Evolutionary conservation across 2,888 invertebrate species (phyloP).

Genomic region (Dermolepida albohirtum): DNA sequence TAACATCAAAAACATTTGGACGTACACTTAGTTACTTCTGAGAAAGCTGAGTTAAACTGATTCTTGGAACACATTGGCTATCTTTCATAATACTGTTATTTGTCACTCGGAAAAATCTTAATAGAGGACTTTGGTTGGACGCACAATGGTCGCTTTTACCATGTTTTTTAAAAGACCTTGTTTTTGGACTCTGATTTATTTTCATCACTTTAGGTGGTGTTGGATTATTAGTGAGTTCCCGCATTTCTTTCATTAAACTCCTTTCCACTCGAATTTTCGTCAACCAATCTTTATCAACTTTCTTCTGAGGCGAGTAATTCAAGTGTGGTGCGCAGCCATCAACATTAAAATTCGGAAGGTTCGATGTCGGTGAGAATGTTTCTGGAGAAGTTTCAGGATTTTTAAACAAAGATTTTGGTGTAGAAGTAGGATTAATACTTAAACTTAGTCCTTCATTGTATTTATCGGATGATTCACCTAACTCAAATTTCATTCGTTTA

Average conservation of each 20-base stretch:
- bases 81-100: conserved; percentile 47
- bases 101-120: conserved; percentile 51
- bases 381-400: conserved; percentile 39
- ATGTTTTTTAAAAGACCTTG: conserved; percentile 36
- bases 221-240: conserved; percentile 51
- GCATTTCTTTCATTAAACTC: conserved; percentile 55
- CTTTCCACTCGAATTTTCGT: conserved; percentile 73
- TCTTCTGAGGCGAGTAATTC: conserved; percentile 77
- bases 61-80: conserved; percentile 36
- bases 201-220: conserved; percentile 56
- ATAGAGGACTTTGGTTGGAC: conserved; percentile 48
- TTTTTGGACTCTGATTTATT: conserved; percentile 48
- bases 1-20: background rate
- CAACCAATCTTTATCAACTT: conserved; percentile 78
- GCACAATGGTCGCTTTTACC: conserved; percentile 15
- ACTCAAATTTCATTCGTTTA: conserved; percentile 23
- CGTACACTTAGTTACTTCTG: background rate
- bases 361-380: conserved; percentile 67
- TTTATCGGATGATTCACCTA: background rate
- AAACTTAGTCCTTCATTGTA: background rate
- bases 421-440: background rate
- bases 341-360: conserved; percentile 81
- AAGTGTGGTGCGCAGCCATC: conserved; percentile 84
- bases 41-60: conserved; percentile 27
- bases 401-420: background rate